Conservation (phyloP, 2,888 invertebrate species). For the Nephrocerus scutellatus region DNA sequence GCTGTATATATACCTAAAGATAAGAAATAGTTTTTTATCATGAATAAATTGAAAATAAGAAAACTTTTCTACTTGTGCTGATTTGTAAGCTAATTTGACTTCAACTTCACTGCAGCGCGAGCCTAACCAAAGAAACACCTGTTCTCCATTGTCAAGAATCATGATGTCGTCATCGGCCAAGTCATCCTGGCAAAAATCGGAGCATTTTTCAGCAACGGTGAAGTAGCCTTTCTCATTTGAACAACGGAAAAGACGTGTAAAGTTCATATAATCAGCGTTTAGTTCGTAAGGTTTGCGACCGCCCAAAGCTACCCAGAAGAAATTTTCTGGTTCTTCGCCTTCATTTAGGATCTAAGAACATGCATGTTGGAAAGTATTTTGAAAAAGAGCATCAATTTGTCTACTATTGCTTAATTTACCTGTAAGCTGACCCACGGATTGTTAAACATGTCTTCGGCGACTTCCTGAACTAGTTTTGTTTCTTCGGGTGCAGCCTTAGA, state of each 20-base stretch:
- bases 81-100: conserved; percentile 96
- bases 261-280: conserved; percentile 86
- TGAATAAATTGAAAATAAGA: conserved; percentile 1
- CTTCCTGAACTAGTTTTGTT: conserved; percentile 77
- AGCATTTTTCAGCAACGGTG: conserved; percentile 95
- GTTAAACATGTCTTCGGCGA: conserved; percentile 89
- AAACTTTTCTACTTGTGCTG: conserved; percentile 70
- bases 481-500: conserved; percentile 77
- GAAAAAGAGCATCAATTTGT: not conserved
- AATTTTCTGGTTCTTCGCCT: conserved; percentile 95
- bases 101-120: conserved; percentile 96
- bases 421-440: conserved; percentile 70
- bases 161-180: conserved; percentile 99
- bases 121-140: conserved; percentile 97
- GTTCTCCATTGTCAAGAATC: conserved; percentile 97
- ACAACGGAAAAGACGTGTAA: conserved; percentile 90
- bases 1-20: conserved; percentile 90
- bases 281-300: conserved; percentile 84
- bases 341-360: conserved; percentile 68
- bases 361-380: too few relatives aligned
- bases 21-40: not conserved
- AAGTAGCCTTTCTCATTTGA: conserved; percentile 99
- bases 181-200: conserved; percentile 71
- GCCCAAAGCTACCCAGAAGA: conserved; percentile 95
- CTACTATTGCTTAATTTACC: too few relatives aligned